A percentile compares a stretch with the other conserved stretches of the same genome.
Conservation (phyloP, 1,140 invertebrate species). For the Laupala kohalensis region DNA sequence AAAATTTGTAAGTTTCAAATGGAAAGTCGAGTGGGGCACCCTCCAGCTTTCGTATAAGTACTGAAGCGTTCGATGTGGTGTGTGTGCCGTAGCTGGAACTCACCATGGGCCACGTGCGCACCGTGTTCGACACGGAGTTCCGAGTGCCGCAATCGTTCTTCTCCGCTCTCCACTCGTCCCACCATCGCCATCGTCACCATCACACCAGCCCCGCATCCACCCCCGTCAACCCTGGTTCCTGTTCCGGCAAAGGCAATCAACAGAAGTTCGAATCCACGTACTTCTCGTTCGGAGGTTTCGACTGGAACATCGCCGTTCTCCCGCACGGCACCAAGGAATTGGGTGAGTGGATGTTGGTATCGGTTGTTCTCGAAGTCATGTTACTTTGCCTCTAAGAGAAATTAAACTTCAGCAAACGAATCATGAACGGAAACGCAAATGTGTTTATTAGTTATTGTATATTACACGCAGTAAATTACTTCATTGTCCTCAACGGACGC, state of each 20-base stretch:
- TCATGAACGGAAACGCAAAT: too few species aligned
- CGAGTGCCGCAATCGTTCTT: slow-evolving; percentile 35
- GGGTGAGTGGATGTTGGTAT: too few species aligned
- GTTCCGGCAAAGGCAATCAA: slow-evolving; percentile 15
- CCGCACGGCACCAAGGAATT: slow-evolving; percentile 43
- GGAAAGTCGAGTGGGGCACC: too few species aligned
- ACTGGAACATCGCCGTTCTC: slow-evolving; percentile 69
- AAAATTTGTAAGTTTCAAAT: too few species aligned
- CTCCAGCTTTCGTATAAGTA: too few species aligned
- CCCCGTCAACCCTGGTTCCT: not conserved
- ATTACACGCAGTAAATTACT: too few species aligned
- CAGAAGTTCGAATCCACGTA: slow-evolving; percentile 52
- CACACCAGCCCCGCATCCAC: slow-evolving; percentile 11
- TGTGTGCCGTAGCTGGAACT: slow-evolving; percentile 45
- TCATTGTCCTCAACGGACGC: too few species aligned
- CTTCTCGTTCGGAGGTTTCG: slow-evolving; percentile 66
- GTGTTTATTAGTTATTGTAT: too few species aligned
- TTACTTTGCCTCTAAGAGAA: too few species aligned
- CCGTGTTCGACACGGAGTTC: slow-evolving; percentile 61
- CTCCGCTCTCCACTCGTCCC: slow-evolving; percentile 10
- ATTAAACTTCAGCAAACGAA: too few species aligned
- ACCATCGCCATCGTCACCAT: slow-evolving; percentile 16
- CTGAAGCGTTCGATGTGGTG: too few species aligned
- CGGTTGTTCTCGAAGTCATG: too few species aligned
- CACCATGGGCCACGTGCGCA: slow-evolving; percentile 61